Base-by-base conservation (phyloP, 2,888 invertebrate genomes). In the Sarcophaga caerulescens region DNA sequence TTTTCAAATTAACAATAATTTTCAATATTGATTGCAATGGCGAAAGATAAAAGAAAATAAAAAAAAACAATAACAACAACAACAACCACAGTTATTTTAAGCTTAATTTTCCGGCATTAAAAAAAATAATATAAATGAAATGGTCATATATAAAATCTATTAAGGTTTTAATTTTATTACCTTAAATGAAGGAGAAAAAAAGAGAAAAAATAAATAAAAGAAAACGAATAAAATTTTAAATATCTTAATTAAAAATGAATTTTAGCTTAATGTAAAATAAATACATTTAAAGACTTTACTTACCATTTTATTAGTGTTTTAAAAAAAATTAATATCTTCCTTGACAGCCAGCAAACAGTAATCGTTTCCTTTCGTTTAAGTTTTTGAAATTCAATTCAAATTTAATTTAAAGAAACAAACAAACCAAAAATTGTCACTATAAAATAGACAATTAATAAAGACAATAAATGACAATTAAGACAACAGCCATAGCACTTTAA, bases 381-480 rank as follows among this genome's bases (percentile, higher is more conserved):
- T 17, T 3, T 14, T 52, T 52, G 11, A 60, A 47, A 25, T 21
- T 11, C 52, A 62, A 65, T 75, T 68, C 12, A 21, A 69, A 62
- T 74, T 70, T 63, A 77, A 35, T 77, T 81, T 44, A 23, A 69
- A 12, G 21, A 66, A 45, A 35, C 69, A 75, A 66, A 44, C 6
- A 45, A 69, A 70, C n/a, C n/a, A n/a, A 68, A 14, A 35, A 70
- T 68, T 79, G 62, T 63, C 71, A 62, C 77, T 74, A 62, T 65
- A 81, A 77, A 81, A 81, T 60, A 82, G 79, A 52, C 52, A 79
- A 75, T 81, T 75, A 86, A 81, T 70, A 68, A 35, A 84, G 77
- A 86, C 81, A 84, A 81, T 84, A 68, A 75, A 78, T 80, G 79
- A 82, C 73, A 77, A 85, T 77, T 80, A 35, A 81, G 52, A 21